These are phyloP conservation scores for Gallinago undulata DNA, from an alignment of 2,113 vertebrate genomes.

Conservation along the genomic window DNA sequence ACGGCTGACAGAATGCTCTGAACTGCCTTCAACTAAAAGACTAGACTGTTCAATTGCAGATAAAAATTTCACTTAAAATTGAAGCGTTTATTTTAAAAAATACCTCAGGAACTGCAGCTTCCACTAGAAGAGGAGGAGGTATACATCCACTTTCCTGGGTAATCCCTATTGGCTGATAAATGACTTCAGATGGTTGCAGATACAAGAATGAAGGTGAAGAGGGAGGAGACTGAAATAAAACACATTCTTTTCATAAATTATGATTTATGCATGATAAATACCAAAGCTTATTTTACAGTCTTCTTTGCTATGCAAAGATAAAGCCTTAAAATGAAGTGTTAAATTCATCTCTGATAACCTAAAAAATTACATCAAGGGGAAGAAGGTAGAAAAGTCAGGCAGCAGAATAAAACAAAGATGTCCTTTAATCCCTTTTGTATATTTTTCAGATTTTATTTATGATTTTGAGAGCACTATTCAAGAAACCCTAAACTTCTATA, in stretches of 20 bases:
- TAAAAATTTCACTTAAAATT: no score
- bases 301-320: background rate
- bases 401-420: background rate
- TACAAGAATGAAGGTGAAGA: constrained; percentile 75
- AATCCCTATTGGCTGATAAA: constrained; percentile 77
- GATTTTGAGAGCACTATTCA: background rate
- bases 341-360: background rate
- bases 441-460: background rate
- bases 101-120: constrained; percentile 78
- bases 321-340: background rate
- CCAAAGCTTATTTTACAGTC: background rate
- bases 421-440: background rate
- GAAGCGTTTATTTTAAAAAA: background rate
- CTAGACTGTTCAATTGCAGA: background rate
- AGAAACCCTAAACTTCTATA: background rate
- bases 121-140: constrained; percentile 71
- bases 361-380: background rate
- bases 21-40: background rate
- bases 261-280: background rate
- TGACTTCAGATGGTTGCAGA: constrained; percentile 76
- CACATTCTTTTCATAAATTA: background rate
- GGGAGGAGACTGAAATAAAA: constrained; percentile 72
- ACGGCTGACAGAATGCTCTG: background rate
- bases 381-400: background rate
- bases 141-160: constrained; percentile 72